Percentiles rank a stretch among this genome's conserved stretches.
phyloP scores from a whole-genome alignment of 2,113 vertebrate genomes.

The Galemys pyrenaicus region DNA sequence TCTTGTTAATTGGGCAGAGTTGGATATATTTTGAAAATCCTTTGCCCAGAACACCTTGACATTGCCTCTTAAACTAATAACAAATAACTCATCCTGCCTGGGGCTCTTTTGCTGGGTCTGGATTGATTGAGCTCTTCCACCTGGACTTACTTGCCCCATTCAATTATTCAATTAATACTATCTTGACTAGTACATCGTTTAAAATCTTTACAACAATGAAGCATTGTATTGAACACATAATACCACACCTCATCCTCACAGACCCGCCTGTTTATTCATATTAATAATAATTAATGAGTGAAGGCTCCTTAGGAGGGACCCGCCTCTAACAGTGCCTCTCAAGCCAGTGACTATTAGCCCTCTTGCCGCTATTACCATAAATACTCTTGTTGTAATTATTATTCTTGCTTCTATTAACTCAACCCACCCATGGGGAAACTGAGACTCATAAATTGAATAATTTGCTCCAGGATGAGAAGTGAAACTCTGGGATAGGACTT shows the following conservation, averaged over 20 bases:
- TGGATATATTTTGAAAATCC: neutral
- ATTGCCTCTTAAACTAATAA: neutral
- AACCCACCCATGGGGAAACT: neutral
- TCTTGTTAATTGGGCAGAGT: neutral
- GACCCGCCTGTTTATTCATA: neutral
- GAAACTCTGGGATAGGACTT: neutral
- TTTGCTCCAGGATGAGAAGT: neutral
- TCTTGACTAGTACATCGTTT: neutral
- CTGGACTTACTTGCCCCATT: neutral
- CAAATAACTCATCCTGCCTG: neutral
- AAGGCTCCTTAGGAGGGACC: rapidly evolving
- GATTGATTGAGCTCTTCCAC: neutral
- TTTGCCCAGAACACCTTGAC: neutral
- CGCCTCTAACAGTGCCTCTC: neutral
- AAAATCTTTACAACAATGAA: neutral
- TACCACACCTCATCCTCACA: neutral
- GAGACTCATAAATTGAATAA: neutral
- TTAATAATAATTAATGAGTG: neutral
- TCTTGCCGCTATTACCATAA: too few species aligned
- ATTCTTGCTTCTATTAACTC: neutral
- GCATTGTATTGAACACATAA: neutral
- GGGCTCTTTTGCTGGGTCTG: neutral
- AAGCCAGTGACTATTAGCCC: rapidly evolving
- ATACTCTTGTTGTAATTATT: neutral
- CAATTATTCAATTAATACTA: neutral